Percentiles rank a stretch among this genome's conserved stretches.
Evolutionary conservation across 2,113 vertebrate genomes (phyloP).

Genomic region (Brachyhypopomus gauderio): DNA sequence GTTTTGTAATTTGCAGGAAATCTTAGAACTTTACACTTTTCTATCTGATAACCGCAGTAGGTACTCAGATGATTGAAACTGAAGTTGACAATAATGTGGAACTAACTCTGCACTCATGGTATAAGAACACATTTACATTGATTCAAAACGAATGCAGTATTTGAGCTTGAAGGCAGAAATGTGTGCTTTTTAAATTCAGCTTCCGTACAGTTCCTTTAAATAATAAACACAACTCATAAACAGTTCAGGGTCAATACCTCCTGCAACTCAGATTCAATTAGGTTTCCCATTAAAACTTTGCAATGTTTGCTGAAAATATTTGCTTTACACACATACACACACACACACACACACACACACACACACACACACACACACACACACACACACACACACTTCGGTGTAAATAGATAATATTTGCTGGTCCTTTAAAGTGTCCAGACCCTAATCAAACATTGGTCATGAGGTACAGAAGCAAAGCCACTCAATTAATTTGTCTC

Average conservation of each 20-base stretch:
- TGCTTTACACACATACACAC: conserved; percentile 5
- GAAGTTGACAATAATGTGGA: not conserved
- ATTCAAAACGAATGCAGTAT: conserved; percentile 9
- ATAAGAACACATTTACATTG: not conserved
- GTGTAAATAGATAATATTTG: conserved; percentile 32
- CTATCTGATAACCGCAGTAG: no score
- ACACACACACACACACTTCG: not conserved
- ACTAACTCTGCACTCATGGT: not conserved
- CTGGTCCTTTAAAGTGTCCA: conserved; percentile 24
- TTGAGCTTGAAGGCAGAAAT: not conserved
- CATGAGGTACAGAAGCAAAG: conserved; percentile 18
- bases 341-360: conserved; percentile 15
- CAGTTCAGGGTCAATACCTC: conserved; percentile 27
- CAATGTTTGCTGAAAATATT: not conserved
- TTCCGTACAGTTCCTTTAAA: not conserved
- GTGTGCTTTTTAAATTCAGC: not conserved
- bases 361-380: conserved; percentile 15
- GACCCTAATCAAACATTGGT: conserved; percentile 42
- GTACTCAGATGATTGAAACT: not conserved
- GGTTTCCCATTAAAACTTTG: conserved; percentile 21
- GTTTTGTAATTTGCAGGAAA: no score
- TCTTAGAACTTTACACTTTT: no score
- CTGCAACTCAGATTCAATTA: conserved; percentile 28
- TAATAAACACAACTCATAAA: conserved; percentile 11
- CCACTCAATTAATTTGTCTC: conserved; percentile 45